Evolutionary conservation across 23 tunicate species (phyloP), one percentile per base, ranked within the genome.

Genomic region (Trididemnum miniatum): DNA sequence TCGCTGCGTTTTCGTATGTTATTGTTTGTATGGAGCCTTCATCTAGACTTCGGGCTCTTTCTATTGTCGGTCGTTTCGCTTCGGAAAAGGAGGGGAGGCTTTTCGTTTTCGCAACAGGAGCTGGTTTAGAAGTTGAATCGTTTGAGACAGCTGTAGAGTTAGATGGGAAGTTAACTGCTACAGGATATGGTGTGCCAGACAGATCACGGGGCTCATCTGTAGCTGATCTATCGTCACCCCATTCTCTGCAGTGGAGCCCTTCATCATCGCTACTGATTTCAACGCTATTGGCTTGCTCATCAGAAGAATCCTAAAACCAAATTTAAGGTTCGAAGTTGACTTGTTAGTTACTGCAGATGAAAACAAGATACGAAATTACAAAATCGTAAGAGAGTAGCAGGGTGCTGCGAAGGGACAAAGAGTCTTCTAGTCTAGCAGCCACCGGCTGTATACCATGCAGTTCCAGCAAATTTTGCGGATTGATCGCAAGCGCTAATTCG

Each of bases 101-200:
- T 22, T 20, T 3, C 5, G 67, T 24, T 62, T 62, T 62, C 3
- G 67, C 4, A 12, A 62, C 26, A 22, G 29, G 67, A 24, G 67
- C 67, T 3, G 26, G 15, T 22, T 62, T 62, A 12, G 26, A 5
- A 20, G 15, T 62, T 18, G 23, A 22, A n/a, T 20, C 28, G 23
- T 26, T 18, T 12, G 26, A n/a, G 3, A n/a, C 25, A 62, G 5
- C n/a, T 62, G 26, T 62, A n/a, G 67, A 18, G 67, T 22, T 24
- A 12, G 25, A 3, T n/a, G n/a, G n/a, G n/a, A n/a, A n/a, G 18
- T 18, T 49, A 23, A 27, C 23, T 62, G 69, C 34, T 35, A 76
- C 84, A 25, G 71, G 24, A 38, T 87, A 89, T 89, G 95, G 95
- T 89, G 95, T 89, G 95, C 85, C 81, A 83, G 95, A 89, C 95